Base-by-base conservation (phyloP, 2,888 invertebrate genomes). In the Cantharis lateralis region DNA sequence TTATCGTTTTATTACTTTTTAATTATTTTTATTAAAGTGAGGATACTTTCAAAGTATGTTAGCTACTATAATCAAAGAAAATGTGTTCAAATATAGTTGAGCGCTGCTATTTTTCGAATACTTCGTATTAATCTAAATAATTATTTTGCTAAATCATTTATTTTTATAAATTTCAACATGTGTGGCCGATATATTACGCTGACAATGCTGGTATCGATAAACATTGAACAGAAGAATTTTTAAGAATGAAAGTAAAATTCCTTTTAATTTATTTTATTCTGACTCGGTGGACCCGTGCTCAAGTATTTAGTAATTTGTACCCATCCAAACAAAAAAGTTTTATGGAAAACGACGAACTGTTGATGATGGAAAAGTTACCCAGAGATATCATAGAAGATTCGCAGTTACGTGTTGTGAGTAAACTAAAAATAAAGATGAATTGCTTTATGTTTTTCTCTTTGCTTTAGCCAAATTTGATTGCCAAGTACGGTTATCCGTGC, bases 381-480 rank as follows among this genome's bases (percentile, higher is more conserved):
- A 20, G n/a, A 13, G 24, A 15, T 20, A 13, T 66, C 7, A 20
- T 66, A 5, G 64, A 66, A 66, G 64, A 20, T 24, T 18, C 64
- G 4, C 13, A 66, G 9, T 13, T 66, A 16, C 13, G n/a, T n/a
- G 64, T 66, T 13, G 64, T 66, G 11, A 66, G 64, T 66, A 18
- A 11, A 20, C 13, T 13, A 11, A 63, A 63, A 63, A 63, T 66
- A n/a, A 66, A 20, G n/a, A 13, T 0, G 7, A 66, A 24, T 66
- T 15, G 1, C 24, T 16, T 16, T 10, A 63, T 20, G n/a, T 13
- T 66, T 16, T 15, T n/a, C 3, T 11, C 3, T 11, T 24, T 66
- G n/a, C 24, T 66, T 13, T 77, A 90, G 90, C 85, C 87, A n/a
- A 85, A 89, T 74, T 81, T 90, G 63, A 87, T 90, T 15, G 77